phyloP scores from a whole-genome alignment of 2,888 invertebrate genomes.

The Lasiommata megera region DNA sequence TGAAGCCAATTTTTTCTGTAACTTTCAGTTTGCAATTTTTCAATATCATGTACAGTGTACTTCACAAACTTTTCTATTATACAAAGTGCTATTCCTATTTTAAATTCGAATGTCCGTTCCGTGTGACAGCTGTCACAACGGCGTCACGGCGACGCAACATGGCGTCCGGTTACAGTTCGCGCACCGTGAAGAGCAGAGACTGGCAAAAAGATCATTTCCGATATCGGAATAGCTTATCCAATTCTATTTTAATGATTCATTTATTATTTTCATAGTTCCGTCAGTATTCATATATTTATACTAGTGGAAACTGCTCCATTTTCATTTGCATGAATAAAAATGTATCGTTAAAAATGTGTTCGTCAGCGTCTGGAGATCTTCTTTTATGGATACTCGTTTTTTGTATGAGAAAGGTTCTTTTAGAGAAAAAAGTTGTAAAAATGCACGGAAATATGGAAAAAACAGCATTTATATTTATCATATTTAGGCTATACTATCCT shows the following conservation, averaged over 20 bases:
- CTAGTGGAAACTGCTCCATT: too few relatives aligned
- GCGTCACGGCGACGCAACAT: slow-evolving; percentile 67
- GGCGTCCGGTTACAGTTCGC: slow-evolving; percentile 74
- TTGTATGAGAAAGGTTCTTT: too few relatives aligned
- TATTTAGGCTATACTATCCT: too few relatives aligned
- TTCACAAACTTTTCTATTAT: slow-evolving; percentile 3
- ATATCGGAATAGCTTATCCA: slow-evolving; percentile 45
- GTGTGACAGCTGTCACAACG: slow-evolving; percentile 78
- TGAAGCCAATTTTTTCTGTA: not conserved
- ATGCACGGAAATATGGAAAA: too few relatives aligned
- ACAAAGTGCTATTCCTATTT: slow-evolving; percentile 52
- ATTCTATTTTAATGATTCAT: slow-evolving; percentile 3
- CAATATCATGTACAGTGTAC: too few relatives aligned
- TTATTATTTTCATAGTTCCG: not conserved
- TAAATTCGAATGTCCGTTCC: slow-evolving; percentile 71
- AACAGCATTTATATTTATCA: too few relatives aligned
- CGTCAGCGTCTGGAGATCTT: too few relatives aligned
- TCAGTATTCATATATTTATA: too few relatives aligned
- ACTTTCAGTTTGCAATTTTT: not conserved
- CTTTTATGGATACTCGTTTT: too few relatives aligned
- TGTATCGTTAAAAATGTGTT: too few relatives aligned
- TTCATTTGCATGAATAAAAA: too few relatives aligned
- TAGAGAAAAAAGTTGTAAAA: too few relatives aligned
- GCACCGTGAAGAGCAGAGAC: slow-evolving; percentile 65
- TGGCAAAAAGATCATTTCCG: slow-evolving; percentile 69